phyloP scores from a whole-genome alignment of 1,140 invertebrate species.

The Drosophila athabasca region DNA sequence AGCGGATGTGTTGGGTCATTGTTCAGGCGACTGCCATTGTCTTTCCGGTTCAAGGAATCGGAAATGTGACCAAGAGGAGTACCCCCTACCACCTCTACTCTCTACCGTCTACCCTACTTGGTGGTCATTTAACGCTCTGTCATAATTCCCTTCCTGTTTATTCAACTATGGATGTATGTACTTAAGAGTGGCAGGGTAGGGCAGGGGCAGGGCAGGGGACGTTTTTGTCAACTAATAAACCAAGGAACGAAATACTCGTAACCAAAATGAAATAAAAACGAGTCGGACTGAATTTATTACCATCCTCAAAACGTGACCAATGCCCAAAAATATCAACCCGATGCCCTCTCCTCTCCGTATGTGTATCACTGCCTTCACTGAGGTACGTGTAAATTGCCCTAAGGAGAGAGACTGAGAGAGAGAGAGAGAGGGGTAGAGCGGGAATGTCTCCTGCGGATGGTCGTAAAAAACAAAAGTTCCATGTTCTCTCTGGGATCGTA shows the following conservation, averaged over 20 bases:
- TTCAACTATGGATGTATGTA: constrained; percentile 28
- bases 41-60: constrained; percentile 15
- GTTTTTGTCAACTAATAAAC: constrained; percentile 62
- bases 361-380: constrained; percentile 71
- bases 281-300: constrained; percentile 52
- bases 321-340: constrained; percentile 18
- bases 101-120: constrained; percentile 23
- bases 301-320: constrained; percentile 54
- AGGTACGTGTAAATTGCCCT: constrained; percentile 67
- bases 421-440: constrained; percentile 16
- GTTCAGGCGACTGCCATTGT: constrained; percentile 5
- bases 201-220: constrained; percentile 30
- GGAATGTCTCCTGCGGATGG: constrained; percentile 33
- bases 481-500: constrained; percentile 31
- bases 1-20: constrained; percentile 35
- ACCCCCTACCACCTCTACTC: not conserved
- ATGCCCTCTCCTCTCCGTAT: constrained; percentile 32
- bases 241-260: constrained; percentile 39
- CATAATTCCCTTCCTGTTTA: constrained; percentile 53
- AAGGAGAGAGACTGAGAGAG: constrained; percentile 28
- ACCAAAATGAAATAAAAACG: constrained; percentile 46
- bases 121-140: constrained; percentile 59
- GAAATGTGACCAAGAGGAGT: not conserved
- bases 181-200: constrained; percentile 38
- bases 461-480: constrained; percentile 77